A percentile compares a stretch with the other conserved stretches of the same genome.
Evolutionary conservation across 2,113 vertebrate species (phyloP).

Genomic region (Leucoraja erinaceus): DNA sequence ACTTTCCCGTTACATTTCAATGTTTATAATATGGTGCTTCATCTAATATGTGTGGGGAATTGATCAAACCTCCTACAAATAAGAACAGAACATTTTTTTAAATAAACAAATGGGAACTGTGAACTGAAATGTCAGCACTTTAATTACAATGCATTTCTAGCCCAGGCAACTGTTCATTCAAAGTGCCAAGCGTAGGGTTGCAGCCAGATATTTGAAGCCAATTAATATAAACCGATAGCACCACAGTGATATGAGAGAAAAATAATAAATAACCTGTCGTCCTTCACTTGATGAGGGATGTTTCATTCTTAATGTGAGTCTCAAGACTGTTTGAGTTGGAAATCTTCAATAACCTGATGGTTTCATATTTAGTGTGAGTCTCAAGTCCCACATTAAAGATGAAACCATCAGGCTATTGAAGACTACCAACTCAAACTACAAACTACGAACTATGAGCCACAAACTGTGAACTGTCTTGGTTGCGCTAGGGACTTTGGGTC

Average conservation of each 20-base stretch:
- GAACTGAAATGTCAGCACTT: not conserved
- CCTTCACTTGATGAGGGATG: not conserved
- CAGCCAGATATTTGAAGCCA: not conserved
- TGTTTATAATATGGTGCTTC: not conserved
- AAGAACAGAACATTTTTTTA: not conserved
- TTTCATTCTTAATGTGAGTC: too few relatives aligned
- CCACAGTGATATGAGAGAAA: not conserved
- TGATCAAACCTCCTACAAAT: not conserved
- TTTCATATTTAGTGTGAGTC: too few relatives aligned
- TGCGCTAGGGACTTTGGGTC: too few relatives aligned
- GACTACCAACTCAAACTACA: too few relatives aligned
- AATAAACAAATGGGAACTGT: not conserved
- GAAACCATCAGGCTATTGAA: too few relatives aligned
- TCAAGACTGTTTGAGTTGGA: too few relatives aligned
- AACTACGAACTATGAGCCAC: too few relatives aligned
- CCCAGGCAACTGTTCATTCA: not conserved
- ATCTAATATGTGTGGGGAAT: slow-evolving; percentile 6
- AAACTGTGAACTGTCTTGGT: too few relatives aligned
- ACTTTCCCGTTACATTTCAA: not conserved
- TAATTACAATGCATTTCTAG: not conserved
- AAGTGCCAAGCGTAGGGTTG: not conserved
- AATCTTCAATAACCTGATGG: too few relatives aligned
- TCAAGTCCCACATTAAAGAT: too few relatives aligned
- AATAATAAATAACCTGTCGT: not conserved
- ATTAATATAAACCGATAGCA: not conserved